phyloP scores from a whole-genome alignment of 2,113 vertebrate genomes.

The Vanacampus margaritifer region DNA sequence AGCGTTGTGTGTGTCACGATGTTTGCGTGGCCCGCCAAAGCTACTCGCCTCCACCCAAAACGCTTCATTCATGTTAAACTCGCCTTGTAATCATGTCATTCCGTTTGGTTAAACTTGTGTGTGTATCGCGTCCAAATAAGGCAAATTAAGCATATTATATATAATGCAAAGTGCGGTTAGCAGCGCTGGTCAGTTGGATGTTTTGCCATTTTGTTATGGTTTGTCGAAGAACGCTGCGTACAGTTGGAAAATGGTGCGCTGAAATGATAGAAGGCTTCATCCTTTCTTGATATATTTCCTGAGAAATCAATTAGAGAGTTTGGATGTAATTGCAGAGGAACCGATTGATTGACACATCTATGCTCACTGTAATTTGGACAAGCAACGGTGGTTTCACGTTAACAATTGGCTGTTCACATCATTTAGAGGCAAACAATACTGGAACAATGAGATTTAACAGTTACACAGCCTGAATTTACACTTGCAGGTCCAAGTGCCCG shows the following conservation, averaged over 20 bases:
- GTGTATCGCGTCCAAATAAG: neutral
- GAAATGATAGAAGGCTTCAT: neutral
- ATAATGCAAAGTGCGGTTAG: neutral
- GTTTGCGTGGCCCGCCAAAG: constrained; percentile 18
- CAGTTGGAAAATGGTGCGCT: neutral
- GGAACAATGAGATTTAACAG: neutral
- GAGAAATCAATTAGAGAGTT: neutral
- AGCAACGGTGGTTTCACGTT: neutral
- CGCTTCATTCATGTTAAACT: constrained; percentile 27
- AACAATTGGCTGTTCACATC: neutral
- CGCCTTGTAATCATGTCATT: constrained; percentile 45
- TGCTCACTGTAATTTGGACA: neutral
- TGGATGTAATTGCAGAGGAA: neutral
- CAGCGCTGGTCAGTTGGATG: constrained; percentile 7
- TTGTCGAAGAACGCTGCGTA: constrained; percentile 4
- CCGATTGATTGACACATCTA: constrained; percentile 1
- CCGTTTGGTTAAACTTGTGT: constrained; percentile 28
- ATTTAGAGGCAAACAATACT: neutral
- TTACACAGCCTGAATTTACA: neutral
- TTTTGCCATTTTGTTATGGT: constrained; percentile 17
- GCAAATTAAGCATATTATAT: constrained; percentile 32
- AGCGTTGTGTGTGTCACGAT: constrained; percentile 15
- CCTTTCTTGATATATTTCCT: neutral
- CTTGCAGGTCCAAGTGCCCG: neutral
- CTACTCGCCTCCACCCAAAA: constrained; percentile 25